Conservation (phyloP, 2,888 invertebrate species). For the Volucella inanis region DNA sequence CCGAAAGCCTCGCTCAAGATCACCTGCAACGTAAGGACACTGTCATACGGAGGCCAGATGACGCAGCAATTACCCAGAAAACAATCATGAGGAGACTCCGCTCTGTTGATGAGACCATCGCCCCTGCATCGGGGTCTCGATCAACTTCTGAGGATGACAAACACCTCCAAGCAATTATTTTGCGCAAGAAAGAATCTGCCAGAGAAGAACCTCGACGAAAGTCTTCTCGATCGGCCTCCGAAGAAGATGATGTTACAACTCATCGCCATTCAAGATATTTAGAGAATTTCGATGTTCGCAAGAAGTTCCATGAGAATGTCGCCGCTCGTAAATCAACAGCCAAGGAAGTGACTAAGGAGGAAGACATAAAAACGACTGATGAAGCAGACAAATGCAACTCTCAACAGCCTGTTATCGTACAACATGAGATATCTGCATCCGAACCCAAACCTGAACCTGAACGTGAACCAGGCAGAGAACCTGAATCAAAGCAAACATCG, state of each 20-base stretch:
- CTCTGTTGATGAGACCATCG: constrained; percentile 67
- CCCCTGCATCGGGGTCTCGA: constrained; percentile 75
- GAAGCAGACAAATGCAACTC: constrained; percentile 51
- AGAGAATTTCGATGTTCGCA: constrained; percentile 82
- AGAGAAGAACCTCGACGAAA: constrained; percentile 76
- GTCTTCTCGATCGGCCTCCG: constrained; percentile 80
- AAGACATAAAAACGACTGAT: constrained; percentile 43
- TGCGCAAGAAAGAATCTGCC: constrained; percentile 79
- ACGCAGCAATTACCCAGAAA: constrained; percentile 55
- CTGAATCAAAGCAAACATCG: constrained; percentile 76
- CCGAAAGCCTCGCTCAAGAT: constrained; percentile 77
- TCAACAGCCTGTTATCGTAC: constrained; percentile 32
- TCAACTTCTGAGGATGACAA: constrained; percentile 81
- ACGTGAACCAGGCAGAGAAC: constrained; percentile 67
- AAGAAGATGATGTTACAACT: constrained; percentile 79
- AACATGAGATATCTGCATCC: too few relatives aligned
- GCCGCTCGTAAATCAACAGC: constrained; percentile 79
- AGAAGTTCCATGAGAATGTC: constrained; percentile 80
- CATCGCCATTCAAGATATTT: constrained; percentile 82
- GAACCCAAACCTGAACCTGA: too few relatives aligned
- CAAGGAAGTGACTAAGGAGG: constrained; percentile 70
- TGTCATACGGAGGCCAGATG: constrained; percentile 79
- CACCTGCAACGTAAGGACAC: constrained; percentile 80
- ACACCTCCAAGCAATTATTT: constrained; percentile 65
- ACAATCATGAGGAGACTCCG: constrained; percentile 57